phyloP scores from a whole-genome alignment of 2,888 invertebrate genomes.

The Mantis religiosa region DNA sequence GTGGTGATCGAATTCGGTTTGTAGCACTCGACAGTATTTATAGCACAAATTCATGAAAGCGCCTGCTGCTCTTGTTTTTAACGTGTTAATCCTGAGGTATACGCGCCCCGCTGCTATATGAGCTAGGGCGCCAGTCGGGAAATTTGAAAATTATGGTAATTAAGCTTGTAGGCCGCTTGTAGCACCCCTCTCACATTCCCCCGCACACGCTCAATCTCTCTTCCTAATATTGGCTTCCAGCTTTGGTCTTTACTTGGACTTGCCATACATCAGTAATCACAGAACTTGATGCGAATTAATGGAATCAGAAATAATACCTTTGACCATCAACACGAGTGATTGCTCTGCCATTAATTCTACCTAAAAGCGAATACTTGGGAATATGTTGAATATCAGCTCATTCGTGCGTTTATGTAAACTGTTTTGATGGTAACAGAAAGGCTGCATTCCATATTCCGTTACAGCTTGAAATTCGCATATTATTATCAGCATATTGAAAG shows the following conservation, averaged over 20 bases:
- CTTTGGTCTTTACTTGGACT: background rate
- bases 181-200: background rate
- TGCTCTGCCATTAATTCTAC: background rate
- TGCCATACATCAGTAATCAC: background rate
- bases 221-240: background rate
- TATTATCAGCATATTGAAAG: background rate
- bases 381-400: background rate
- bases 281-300: background rate
- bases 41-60: background rate
- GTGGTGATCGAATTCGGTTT: background rate
- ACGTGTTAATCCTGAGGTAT: background rate
- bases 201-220: background rate
- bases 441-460: background rate
- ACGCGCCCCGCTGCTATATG: background rate
- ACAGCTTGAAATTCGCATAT: background rate
- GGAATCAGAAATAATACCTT: background rate
- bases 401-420: background rate
- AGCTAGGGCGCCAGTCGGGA: background rate
- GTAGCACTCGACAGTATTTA: background rate
- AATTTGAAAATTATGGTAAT: constrained; percentile 1
- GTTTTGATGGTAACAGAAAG: background rate
- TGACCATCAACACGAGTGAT: background rate
- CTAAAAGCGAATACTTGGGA: background rate
- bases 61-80: background rate
- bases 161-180: background rate